Evolutionary conservation across 2,797 vertebrate species (phyloP).

Genomic region (Tachyglossus aculeatus): DNA sequence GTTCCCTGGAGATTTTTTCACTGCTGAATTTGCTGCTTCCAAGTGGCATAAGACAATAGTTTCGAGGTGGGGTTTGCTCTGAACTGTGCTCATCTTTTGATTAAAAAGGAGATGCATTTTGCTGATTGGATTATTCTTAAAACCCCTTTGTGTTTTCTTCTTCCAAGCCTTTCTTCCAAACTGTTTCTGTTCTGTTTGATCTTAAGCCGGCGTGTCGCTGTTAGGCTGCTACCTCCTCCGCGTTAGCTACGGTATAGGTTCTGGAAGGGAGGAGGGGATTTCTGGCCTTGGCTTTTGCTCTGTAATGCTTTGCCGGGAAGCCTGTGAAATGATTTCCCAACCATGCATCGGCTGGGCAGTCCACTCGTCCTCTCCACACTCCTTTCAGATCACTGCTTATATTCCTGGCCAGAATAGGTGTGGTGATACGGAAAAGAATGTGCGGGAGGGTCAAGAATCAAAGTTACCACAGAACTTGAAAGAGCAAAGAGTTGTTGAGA

Average conservation of each 20-base stretch:
- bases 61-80: constrained; percentile 32
- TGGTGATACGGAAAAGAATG: too few species aligned
- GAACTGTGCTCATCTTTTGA: constrained; percentile 44
- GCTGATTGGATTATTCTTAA: constrained; percentile 60
- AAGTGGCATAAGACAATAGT: constrained; percentile 30
- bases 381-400: too few species aligned
- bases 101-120: constrained; percentile 39
- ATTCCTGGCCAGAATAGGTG: too few species aligned
- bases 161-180: constrained; percentile 44
- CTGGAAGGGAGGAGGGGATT: too few species aligned
- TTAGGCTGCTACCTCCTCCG: neutral
- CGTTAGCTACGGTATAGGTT: too few species aligned
- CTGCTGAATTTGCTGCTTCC: constrained; percentile 38
- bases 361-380: too few species aligned
- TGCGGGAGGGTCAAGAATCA: constrained; percentile 54
- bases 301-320: too few species aligned
- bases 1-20: constrained; percentile 34
- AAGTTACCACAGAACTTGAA: constrained; percentile 43
- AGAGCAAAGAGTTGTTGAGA: constrained; percentile 21
- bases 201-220: constrained; percentile 4
- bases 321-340: too few species aligned
- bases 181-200: constrained; percentile 11
- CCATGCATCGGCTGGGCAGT: too few species aligned
- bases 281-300: too few species aligned
- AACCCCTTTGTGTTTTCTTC: constrained; percentile 23